Conservation (phyloP, 2,797 vertebrate species). For the Rhinogobio ventralis region DNA sequence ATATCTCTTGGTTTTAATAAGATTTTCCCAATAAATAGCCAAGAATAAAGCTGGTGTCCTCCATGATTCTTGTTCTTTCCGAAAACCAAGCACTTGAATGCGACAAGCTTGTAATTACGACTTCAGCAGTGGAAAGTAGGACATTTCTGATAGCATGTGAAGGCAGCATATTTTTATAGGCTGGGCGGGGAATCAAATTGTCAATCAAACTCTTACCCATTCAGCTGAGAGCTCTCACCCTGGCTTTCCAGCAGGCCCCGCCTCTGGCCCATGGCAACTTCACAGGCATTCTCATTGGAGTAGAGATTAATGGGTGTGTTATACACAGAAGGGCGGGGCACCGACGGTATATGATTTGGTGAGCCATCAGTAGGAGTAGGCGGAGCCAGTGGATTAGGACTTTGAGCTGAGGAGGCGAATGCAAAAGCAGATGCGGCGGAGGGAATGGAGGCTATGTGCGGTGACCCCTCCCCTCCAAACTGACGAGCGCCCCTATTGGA, state of each 20-base stretch:
- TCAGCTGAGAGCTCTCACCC: slow-evolving; percentile 85
- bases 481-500: slow-evolving; percentile 85
- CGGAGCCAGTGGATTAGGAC: slow-evolving; percentile 42
- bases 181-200: neutral
- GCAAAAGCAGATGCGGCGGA: slow-evolving; percentile 82
- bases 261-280: slow-evolving; percentile 88
- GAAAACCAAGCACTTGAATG: neutral
- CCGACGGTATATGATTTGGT: slow-evolving; percentile 55
- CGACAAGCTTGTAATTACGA: neutral
- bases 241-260: slow-evolving; percentile 88
- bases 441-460: slow-evolving; percentile 85
- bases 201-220: slow-evolving; percentile 84
- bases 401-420: slow-evolving; percentile 69
- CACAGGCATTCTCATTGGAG: slow-evolving; percentile 82
- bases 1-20: neutral
- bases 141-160: neutral
- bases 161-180: neutral
- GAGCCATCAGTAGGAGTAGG: slow-evolving; percentile 55
- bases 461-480: slow-evolving; percentile 73
- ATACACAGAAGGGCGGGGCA: slow-evolving; percentile 87
- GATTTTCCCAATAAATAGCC: neutral
- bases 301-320: slow-evolving; percentile 84
- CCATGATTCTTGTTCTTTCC: neutral
- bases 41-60: neutral
- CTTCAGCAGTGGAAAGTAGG: neutral